phyloP scores from a whole-genome alignment of 2,797 vertebrate species.

The Phylloscopus collybita region DNA sequence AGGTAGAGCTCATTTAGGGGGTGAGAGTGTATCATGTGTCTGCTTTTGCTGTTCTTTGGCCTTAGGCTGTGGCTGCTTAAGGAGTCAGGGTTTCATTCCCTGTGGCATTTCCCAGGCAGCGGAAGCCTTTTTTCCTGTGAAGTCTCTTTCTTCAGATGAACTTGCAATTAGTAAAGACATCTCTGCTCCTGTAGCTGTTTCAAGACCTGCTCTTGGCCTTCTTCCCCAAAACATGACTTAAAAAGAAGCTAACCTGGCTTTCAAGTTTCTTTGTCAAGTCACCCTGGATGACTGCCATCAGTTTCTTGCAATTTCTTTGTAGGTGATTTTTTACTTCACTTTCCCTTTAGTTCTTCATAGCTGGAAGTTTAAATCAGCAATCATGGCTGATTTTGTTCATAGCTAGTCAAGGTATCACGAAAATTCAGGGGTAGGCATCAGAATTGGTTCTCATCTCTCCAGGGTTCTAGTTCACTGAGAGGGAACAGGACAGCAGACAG shows the following conservation, averaged over 20 bases:
- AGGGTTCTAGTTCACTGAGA: background rate
- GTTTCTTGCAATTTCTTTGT: background rate
- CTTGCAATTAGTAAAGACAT: background rate
- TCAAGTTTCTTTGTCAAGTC: background rate
- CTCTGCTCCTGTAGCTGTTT: background rate
- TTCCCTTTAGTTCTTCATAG: background rate
- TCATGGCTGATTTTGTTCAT: background rate
- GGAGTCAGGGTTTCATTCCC: background rate
- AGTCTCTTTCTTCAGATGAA: background rate
- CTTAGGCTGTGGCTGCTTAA: background rate
- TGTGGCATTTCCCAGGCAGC: background rate
- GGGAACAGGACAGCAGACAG: background rate
- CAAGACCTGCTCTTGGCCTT: background rate
- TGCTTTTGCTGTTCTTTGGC: background rate
- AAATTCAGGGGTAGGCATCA: background rate
- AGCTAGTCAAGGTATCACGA: accelerated
- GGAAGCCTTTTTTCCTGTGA: background rate
- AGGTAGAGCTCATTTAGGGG: background rate
- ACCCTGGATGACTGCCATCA: background rate
- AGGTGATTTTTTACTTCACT: background rate
- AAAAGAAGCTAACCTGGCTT: background rate
- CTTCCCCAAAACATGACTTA: background rate
- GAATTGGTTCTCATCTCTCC: background rate
- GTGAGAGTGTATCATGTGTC: too few relatives aligned
- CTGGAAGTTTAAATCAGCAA: background rate